These are phyloP conservation scores for Lathronympha strigana DNA, from an alignment of 2,888 invertebrate species.

Conservation along the genomic window DNA sequence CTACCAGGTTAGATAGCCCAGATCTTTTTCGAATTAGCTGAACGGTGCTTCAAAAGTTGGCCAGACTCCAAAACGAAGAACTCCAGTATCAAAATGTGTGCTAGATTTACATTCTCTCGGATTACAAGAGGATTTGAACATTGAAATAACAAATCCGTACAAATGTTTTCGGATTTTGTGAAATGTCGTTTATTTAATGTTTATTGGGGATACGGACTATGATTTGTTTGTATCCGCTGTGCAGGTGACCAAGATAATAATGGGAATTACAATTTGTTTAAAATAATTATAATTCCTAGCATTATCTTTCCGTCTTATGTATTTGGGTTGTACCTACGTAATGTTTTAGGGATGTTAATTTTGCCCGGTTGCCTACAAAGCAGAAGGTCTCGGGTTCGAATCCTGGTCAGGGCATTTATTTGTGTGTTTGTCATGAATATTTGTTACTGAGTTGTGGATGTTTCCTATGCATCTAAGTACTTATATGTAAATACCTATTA, in stretches of 20 bases:
- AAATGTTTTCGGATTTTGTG: neutral
- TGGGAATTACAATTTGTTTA: neutral
- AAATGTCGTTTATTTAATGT: slow-evolving; percentile 12
- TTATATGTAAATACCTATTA: too few relatives aligned
- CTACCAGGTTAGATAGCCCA: neutral
- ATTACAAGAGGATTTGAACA: slow-evolving; percentile 26
- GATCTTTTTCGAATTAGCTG: neutral
- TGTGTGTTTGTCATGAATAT: too few relatives aligned
- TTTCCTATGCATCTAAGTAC: too few relatives aligned
- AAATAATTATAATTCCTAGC: too few relatives aligned
- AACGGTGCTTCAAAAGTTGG: slow-evolving; percentile 56
- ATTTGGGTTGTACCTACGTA: too few relatives aligned
- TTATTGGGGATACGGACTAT: neutral
- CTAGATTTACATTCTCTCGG: slow-evolving; percentile 48
- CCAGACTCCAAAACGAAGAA: slow-evolving; percentile 53
- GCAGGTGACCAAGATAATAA: neutral
- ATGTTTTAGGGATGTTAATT: too few relatives aligned
- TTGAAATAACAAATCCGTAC: slow-evolving; percentile 26
- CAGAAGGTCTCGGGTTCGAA: too few relatives aligned
- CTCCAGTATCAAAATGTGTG: slow-evolving; percentile 58
- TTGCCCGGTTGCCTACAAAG: too few relatives aligned
- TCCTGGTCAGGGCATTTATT: too few relatives aligned
- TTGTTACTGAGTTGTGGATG: too few relatives aligned
- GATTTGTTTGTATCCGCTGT: neutral
- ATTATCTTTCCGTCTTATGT: too few relatives aligned